Evolutionary conservation across 2,113 vertebrate species (phyloP), one percentile per base, ranked within the genome.

Genomic region (Glareola pratincola): DNA sequence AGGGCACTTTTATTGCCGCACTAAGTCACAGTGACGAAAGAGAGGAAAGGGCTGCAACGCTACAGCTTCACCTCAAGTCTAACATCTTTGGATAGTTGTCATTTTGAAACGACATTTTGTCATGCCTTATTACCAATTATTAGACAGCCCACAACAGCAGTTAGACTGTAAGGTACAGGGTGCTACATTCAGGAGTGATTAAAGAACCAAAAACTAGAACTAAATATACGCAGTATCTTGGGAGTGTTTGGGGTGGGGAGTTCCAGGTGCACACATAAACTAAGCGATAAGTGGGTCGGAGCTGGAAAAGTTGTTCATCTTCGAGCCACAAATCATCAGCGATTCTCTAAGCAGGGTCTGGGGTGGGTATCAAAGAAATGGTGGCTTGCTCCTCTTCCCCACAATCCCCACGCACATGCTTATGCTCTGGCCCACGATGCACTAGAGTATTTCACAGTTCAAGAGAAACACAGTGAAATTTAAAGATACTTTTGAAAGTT

Each of bases 121-220:
- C 73, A 66, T 0, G 0, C 24, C 41, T 76, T 4, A 47, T 24
- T 72, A 66, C 8, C 8, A 2, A 19, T 4, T 12, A 36, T 48
- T 11, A 92, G 75, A 34, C 9, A 80, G 73, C 5, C 59, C n/a
- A 15, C 7, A 9, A 17, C 14, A 60, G 82, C 79, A 51, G 47
- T 2, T 14, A 51, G 71, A 59, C 32, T 24, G 3, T 2, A 9
- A 75, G 43, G 78, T 51, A 51, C 14, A 32, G 26, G 59, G 48
- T 27, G 54, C 20, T 60, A 51, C 29, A 29, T 19, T 26, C 64
- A 29, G 56, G 14, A 81, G 56, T 2, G 4, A 53, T 17, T 84
- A 14, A 67, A 73, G 63, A 57, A 34, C 68, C 74, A 53, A 34
- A 64, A 54, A 57, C 48, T 12, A 63, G 9, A 63, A 21, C 23